These are phyloP conservation scores for Nephrotoma flavescens DNA, from an alignment of 2,888 invertebrate species.

Conservation along the genomic window DNA sequence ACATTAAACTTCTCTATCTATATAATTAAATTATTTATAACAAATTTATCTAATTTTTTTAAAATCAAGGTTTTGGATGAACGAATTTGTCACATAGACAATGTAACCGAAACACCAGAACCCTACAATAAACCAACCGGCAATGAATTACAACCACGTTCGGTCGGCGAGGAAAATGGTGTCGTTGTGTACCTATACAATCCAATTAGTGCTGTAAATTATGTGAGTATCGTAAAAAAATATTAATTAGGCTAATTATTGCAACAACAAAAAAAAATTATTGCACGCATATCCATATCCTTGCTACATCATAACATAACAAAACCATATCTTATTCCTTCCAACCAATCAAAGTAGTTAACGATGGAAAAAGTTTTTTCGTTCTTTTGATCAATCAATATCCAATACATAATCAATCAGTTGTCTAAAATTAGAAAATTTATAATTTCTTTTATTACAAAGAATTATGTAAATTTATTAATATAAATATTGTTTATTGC, in stretches of 20 bases:
- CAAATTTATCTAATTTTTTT: neutral
- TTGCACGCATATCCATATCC: neutral
- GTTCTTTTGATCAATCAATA: neutral
- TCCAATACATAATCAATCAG: neutral
- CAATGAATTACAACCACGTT: conserved; percentile 67
- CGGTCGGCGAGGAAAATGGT: conserved; percentile 74
- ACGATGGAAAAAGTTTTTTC: neutral
- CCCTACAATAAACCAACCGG: conserved; percentile 66
- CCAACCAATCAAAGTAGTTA: neutral
- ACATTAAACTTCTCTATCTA: neutral
- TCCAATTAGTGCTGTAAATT: conserved; percentile 76
- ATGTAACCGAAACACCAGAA: conserved; percentile 58
- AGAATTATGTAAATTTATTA: neutral
- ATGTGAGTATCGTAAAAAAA: conserved; percentile 44
- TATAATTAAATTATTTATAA: neutral
- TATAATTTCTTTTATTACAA: neutral
- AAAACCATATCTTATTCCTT: neutral
- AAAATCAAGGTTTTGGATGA: conserved; percentile 62
- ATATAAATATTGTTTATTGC: too few relatives aligned
- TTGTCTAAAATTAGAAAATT: neutral
- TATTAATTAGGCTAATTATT: neutral
- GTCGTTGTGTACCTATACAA: conserved; percentile 71
- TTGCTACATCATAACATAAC: neutral
- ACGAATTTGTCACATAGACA: conserved; percentile 60
- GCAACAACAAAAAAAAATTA: neutral